Evolutionary conservation across 2,888 invertebrate species (phyloP).

Genomic region (Troilus luridus): DNA sequence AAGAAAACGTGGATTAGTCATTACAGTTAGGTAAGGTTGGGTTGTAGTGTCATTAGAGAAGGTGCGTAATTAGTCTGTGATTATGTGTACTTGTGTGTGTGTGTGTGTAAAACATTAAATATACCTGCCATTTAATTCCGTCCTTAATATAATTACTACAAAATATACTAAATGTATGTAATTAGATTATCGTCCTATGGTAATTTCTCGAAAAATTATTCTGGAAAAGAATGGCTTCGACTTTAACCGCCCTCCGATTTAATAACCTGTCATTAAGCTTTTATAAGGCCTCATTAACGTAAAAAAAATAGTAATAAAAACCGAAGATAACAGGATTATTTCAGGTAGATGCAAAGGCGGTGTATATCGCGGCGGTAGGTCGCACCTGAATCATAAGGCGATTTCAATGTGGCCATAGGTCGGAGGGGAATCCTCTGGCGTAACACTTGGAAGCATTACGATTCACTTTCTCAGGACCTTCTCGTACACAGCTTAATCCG

Average conservation of each 20-base stretch:
- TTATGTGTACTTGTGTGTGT: too few relatives aligned
- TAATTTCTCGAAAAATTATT: neutral
- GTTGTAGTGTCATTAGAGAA: too few relatives aligned
- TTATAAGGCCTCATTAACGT: neutral
- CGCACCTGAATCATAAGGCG: constrained; percentile 28
- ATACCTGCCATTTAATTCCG: too few relatives aligned
- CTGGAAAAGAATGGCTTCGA: neutral
- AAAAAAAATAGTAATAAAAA: neutral
- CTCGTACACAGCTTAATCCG: constrained; percentile 7
- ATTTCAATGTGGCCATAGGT: constrained; percentile 16
- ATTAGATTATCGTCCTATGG: too few relatives aligned
- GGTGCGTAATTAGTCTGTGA: too few relatives aligned
- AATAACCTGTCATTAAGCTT: neutral
- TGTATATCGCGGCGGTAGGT: neutral
- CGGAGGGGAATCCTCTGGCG: constrained; percentile 2
- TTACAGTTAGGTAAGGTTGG: too few relatives aligned
- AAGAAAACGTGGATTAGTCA: too few relatives aligned
- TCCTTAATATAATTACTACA: too few relatives aligned
- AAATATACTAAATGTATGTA: too few relatives aligned
- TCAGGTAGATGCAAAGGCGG: neutral
- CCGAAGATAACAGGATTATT: neutral
- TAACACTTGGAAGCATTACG: constrained; percentile 1
- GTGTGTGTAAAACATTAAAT: too few relatives aligned
- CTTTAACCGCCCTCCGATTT: neutral
- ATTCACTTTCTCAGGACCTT: constrained; percentile 28